These are phyloP conservation scores for Stictocephala bisonia DNA, from an alignment of 2,888 invertebrate species.

Conservation along the genomic window DNA sequence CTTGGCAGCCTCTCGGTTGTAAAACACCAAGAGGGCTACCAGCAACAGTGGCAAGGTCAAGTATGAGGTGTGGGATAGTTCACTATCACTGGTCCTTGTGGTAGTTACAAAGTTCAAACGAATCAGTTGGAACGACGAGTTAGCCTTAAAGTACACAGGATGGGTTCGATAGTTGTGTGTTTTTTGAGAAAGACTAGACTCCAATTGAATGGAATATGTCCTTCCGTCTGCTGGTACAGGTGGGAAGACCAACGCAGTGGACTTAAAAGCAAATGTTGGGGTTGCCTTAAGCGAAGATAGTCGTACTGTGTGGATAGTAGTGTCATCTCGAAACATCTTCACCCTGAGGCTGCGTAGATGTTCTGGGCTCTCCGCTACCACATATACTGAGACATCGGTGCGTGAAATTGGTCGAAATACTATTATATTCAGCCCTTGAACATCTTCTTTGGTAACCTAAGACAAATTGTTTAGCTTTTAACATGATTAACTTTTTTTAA, in stretches of 20 bases:
- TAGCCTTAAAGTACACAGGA: conserved; percentile 79
- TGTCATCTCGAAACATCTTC: conserved; percentile 76
- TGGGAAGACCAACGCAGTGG: conserved; percentile 76
- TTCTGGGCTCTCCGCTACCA: conserved; percentile 75
- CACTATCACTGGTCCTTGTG: conserved; percentile 54
- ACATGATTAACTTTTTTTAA: too few species aligned
- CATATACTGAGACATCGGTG: conserved; percentile 81
- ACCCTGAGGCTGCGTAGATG: conserved; percentile 78
- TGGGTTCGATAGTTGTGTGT: conserved; percentile 75
- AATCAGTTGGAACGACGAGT: conserved; percentile 80
- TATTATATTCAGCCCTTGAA: conserved; percentile 76
- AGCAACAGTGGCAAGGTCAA: conserved; percentile 53
- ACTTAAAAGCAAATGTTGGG: conserved; percentile 53
- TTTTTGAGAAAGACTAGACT: conserved; percentile 77
- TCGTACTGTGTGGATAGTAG: conserved; percentile 73
- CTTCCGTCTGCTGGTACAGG: conserved; percentile 82
- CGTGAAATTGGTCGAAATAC: conserved; percentile 79
- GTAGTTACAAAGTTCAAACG: conserved; percentile 71
- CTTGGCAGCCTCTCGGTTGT: conserved; percentile 40
- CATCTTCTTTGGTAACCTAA: conserved; percentile 70
- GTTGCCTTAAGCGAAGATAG: conserved; percentile 62
- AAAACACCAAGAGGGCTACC: conserved; percentile 46
- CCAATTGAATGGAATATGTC: conserved; percentile 81
- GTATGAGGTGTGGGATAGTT: conserved; percentile 55
- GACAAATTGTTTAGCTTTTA: too few species aligned